Evolutionary conservation across 2,888 invertebrate species (phyloP).

Genomic region (Stegana nigrithorax): DNA sequence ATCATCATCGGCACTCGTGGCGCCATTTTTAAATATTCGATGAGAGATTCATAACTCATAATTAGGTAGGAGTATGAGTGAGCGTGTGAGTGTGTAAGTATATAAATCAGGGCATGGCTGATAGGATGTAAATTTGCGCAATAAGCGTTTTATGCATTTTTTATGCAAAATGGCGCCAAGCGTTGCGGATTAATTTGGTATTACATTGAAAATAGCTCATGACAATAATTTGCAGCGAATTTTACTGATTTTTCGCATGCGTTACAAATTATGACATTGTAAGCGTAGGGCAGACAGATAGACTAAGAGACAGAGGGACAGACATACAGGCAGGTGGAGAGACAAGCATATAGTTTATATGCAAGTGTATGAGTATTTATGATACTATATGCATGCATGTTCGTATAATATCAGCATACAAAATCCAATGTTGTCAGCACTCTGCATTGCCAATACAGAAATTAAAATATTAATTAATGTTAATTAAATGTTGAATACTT

Average conservation of each 20-base stretch:
- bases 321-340: too few relatives aligned
- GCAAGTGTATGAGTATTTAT: background rate
- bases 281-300: background rate
- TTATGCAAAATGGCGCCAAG: conserved; percentile 28
- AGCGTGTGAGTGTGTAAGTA: background rate
- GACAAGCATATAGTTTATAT: background rate
- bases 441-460: conserved; percentile 27
- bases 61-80: conserved; percentile 38
- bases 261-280: background rate
- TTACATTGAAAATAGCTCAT: conserved; percentile 31
- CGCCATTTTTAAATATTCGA: conserved; percentile 37
- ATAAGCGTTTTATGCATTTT: conserved; percentile 22
- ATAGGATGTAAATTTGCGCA: background rate
- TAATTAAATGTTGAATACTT: conserved; percentile 38
- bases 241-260: background rate
- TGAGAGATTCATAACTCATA: conserved; percentile 53
- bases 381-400: background rate
- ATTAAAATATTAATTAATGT: conserved; percentile 49
- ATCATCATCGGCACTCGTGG: background rate
- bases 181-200: conserved; percentile 41
- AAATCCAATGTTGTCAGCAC: conserved; percentile 34
- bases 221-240: background rate
- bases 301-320: background rate
- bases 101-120: background rate
- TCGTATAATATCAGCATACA: conserved; percentile 4